Conservation (phyloP, 2,797 vertebrate species). For the Oryzias dopingdopingensis region DNA sequence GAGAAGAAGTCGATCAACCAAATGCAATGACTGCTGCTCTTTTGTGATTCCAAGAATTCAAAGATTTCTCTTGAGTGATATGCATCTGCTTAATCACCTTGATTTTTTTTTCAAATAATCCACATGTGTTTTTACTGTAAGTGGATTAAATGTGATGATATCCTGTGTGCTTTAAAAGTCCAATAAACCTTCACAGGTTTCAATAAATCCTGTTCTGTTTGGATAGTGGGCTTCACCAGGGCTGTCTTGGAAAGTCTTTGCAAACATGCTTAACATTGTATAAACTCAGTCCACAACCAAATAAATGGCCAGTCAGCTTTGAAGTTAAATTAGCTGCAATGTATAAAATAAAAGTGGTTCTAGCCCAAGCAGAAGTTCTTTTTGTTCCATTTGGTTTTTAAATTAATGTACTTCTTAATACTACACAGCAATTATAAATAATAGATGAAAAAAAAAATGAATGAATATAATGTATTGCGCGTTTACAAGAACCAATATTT, state of each 20-base stretch:
- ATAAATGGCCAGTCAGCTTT: neutral
- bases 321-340: too few species aligned
- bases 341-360: too few species aligned
- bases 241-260: neutral
- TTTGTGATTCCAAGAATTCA: neutral
- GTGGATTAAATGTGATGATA: neutral
- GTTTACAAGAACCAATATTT: neutral
- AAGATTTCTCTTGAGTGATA: neutral
- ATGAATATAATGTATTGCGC: neutral
- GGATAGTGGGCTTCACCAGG: neutral
- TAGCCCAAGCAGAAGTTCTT: neutral
- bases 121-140: neutral
- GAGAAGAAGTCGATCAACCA: too few species aligned
- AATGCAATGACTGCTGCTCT: too few species aligned
- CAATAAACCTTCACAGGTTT: too few species aligned
- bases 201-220: neutral
- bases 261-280: neutral
- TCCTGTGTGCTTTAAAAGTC: neutral
- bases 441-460: conserved; percentile 3
- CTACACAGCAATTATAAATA: conserved; percentile 1
- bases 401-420: neutral
- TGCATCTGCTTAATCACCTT: neutral
- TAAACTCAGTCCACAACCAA: neutral
- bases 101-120: neutral
- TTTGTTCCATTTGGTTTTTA: neutral